Evolutionary conservation across 2,888 invertebrate species (phyloP).

Genomic region (Ceriagrion tenellum): DNA sequence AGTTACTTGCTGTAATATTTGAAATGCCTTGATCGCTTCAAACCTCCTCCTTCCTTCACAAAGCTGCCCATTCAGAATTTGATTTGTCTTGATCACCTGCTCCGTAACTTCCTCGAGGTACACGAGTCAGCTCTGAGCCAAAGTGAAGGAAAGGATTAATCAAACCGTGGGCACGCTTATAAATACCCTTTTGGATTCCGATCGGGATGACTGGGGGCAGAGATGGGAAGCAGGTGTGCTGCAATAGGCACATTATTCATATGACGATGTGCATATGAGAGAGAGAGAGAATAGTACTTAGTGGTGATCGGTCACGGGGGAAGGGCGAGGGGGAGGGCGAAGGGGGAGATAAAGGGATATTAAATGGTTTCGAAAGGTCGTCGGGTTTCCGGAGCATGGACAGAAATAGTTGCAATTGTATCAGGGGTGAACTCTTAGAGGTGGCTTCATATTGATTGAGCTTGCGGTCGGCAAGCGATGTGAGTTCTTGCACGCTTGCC

Average conservation of each 20-base stretch:
- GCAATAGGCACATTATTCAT: background rate
- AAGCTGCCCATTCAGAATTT: background rate
- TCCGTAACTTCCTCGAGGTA: background rate
- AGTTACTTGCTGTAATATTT: too few relatives aligned
- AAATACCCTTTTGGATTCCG: background rate
- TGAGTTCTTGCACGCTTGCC: too few relatives aligned
- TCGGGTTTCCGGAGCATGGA: background rate
- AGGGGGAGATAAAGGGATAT: background rate
- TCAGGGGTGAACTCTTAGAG: too few relatives aligned
- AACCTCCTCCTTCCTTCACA: background rate
- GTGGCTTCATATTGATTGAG: too few relatives aligned
- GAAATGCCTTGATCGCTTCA: too few relatives aligned
- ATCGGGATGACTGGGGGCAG: background rate
- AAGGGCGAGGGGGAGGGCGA: background rate
- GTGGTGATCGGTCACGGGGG: too few relatives aligned
- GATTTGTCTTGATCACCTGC: slow-evolving; percentile 4
- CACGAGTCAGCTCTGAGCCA: background rate
- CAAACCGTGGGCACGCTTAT: background rate
- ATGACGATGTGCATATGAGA: background rate
- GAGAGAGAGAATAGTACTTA: too few relatives aligned
- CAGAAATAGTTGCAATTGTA: background rate
- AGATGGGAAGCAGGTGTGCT: background rate
- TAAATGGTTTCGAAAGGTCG: too few relatives aligned
- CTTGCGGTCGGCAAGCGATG: too few relatives aligned
- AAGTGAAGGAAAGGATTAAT: background rate